phyloP scores from a whole-genome alignment of 2,888 invertebrate species.

The Drosophila atripex region DNA sequence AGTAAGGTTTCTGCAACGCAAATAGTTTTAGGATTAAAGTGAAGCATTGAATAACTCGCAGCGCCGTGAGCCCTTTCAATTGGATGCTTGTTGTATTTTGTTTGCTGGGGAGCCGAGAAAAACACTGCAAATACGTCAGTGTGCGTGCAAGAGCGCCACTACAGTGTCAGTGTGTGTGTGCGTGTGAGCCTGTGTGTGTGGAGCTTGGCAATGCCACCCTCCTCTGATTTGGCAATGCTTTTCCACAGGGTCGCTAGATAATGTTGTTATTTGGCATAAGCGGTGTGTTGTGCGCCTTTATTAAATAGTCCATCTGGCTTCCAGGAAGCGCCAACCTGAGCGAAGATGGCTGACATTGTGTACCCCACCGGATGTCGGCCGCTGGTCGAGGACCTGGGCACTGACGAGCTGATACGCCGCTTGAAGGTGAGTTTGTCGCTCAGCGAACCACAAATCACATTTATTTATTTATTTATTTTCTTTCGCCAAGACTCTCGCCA shows the following conservation, averaged over 20 bases:
- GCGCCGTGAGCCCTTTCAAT: neutral
- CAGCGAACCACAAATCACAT: neutral
- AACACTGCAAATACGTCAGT: slow-evolving; percentile 34
- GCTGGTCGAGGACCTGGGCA: slow-evolving; percentile 96
- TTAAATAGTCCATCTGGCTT: slow-evolving; percentile 5
- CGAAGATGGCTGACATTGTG: slow-evolving; percentile 91
- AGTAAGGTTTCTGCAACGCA: slow-evolving; percentile 27
- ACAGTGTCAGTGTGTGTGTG: slow-evolving; percentile 19
- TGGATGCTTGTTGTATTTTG: slow-evolving; percentile 4
- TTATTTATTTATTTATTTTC: neutral
- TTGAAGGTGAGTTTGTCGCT: slow-evolving; percentile 90
- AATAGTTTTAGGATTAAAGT: neutral
- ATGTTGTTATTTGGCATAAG: slow-evolving; percentile 25
- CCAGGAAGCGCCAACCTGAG: slow-evolving; percentile 14
- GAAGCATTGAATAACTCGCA: slow-evolving; percentile 10
- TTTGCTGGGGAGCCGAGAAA: slow-evolving; percentile 24
- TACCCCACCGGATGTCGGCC: slow-evolving; percentile 98
- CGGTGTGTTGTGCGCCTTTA: neutral
- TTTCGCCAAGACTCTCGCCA: slow-evolving; percentile 94
- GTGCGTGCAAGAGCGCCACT: slow-evolving; percentile 33
- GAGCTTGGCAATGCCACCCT: slow-evolving; percentile 70
- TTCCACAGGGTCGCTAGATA: neutral
- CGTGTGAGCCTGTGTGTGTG: slow-evolving; percentile 44
- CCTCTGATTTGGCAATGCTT: slow-evolving; percentile 29
- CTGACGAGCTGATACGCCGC: slow-evolving; percentile 97